A percentile compares a stretch with the other conserved stretches of the same genome.
These are phyloP conservation scores for Spea multiplicata DNA, from an alignment of 2,113 vertebrate genomes.

Conservation along the genomic window DNA sequence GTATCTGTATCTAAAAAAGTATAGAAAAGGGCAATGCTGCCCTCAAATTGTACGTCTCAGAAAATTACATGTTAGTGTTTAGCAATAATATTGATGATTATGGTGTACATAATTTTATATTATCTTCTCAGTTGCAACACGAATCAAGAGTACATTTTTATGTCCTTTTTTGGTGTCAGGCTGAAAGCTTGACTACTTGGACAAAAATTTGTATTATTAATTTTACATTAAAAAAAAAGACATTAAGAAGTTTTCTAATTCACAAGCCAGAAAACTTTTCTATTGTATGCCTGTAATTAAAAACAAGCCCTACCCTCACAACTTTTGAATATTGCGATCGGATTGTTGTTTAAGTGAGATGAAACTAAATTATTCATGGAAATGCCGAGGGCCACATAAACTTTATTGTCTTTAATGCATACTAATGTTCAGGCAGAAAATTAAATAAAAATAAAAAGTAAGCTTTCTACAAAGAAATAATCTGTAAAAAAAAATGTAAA, in stretches of 20 bases:
- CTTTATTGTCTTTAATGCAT: conserved; percentile 34
- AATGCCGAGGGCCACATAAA: conserved; percentile 16
- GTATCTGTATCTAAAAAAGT: too few relatives aligned
- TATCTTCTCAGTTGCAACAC: background rate
- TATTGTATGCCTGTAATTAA: conserved; percentile 22
- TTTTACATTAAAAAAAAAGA: background rate
- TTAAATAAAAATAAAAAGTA: too few relatives aligned
- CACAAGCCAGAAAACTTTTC: background rate
- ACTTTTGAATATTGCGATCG: conserved; percentile 13
- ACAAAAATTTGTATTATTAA: conserved; percentile 8
- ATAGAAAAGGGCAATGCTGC: too few relatives aligned
- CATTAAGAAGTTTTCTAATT: conserved; percentile 4
- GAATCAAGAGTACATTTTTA: background rate
- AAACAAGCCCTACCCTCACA: conserved; percentile 13
- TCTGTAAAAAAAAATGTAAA: too few relatives aligned
- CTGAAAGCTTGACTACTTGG: too few relatives aligned
- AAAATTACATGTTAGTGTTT: background rate
- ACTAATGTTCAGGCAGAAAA: background rate
- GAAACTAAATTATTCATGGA: conserved; percentile 42
- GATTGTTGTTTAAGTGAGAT: conserved; percentile 30
- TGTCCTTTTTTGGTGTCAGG: background rate
- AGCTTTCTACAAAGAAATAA: too few relatives aligned
- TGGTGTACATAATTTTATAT: background rate
- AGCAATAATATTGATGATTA: background rate
- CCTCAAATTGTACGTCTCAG: background rate